Conservation (phyloP, 37 sponge, comb jelly and placozoan species). For the Cliona cf. orientalis region DNA sequence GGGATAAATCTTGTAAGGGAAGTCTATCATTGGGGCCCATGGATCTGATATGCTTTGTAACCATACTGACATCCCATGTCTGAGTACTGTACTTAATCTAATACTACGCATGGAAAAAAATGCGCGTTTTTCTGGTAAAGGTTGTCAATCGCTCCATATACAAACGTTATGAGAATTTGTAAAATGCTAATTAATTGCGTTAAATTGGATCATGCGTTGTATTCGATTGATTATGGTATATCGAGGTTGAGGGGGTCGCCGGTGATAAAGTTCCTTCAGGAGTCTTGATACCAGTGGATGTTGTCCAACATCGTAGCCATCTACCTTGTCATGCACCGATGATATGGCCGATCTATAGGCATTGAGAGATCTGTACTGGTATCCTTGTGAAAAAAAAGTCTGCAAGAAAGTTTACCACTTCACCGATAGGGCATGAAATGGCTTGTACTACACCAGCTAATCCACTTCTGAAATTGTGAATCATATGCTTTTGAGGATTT, state of each 20-base stretch:
- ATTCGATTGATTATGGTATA: too few species aligned
- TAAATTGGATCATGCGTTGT: too few species aligned
- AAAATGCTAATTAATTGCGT: too few species aligned
- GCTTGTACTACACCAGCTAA: slow-evolving; percentile 48
- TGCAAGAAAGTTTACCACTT: slow-evolving; percentile 56
- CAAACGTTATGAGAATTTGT: too few species aligned
- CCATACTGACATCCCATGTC: slow-evolving; percentile 54
- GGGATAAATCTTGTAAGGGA: slow-evolving; percentile 1
- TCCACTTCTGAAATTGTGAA: slow-evolving; percentile 33
- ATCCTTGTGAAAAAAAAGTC: slow-evolving; percentile 40
- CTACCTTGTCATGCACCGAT: slow-evolving; percentile 37
- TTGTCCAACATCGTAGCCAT: slow-evolving; percentile 45
- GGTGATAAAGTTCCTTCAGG: slow-evolving; percentile 35
- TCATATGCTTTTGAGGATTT: slow-evolving; percentile 32
- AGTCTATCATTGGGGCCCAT: slow-evolving; percentile 27
- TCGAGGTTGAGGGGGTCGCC: slow-evolving; percentile 28
- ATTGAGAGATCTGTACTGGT: slow-evolving; percentile 54
- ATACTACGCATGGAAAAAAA: too few species aligned
- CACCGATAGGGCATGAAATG: slow-evolving; percentile 52
- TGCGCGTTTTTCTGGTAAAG: too few species aligned
- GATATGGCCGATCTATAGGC: slow-evolving; percentile 56
- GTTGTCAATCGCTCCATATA: too few species aligned
- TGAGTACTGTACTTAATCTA: too few species aligned
- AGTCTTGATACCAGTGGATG: slow-evolving; percentile 35
- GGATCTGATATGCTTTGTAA: slow-evolving; percentile 8